A percentile compares a stretch with the other conserved stretches of the same genome.
Evolutionary conservation across 2,113 vertebrate genomes (phyloP).

Genomic region (Sardina pilchardus): DNA sequence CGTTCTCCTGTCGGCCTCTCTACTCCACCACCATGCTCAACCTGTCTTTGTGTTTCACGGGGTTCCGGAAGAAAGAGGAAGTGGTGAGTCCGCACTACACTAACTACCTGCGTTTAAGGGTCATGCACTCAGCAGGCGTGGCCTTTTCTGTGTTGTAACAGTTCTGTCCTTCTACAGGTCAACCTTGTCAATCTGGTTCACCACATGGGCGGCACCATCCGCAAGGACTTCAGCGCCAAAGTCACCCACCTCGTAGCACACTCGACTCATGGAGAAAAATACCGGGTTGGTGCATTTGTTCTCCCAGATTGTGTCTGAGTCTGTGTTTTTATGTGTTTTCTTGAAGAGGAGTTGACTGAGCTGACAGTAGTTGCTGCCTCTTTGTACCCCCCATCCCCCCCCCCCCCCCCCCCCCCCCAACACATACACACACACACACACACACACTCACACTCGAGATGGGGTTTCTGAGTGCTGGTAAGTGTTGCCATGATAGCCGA

Average conservation of each 20-base stretch:
- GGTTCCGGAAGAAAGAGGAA: slow-evolving; percentile 93
- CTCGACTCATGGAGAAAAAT: slow-evolving; percentile 95
- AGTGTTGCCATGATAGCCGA: slow-evolving; percentile 2
- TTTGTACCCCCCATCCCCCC: background rate
- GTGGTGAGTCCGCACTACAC: slow-evolving; percentile 85
- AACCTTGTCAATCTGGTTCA: slow-evolving; percentile 92
- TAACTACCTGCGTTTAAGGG: background rate
- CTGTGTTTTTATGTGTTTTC: background rate
- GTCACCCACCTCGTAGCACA: slow-evolving; percentile 93
- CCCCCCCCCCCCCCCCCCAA: no score
- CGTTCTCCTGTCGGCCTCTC: slow-evolving; percentile 88
- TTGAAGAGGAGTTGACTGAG: background rate
- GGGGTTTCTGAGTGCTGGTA: background rate
- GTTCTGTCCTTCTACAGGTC: slow-evolving; percentile 68
- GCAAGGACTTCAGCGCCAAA: slow-evolving; percentile 94
- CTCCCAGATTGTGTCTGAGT: background rate
- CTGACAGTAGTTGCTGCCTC: background rate
- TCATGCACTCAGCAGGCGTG: background rate
- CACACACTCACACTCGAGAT: background rate
- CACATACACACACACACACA: no score
- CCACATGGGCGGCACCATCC: slow-evolving; percentile 95
- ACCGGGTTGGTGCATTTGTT: slow-evolving; percentile 79
- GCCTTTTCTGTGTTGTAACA: background rate
- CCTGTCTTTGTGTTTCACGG: slow-evolving; percentile 92
- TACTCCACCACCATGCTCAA: slow-evolving; percentile 91